Base-by-base conservation (phyloP, 2,113 vertebrate genomes). In the Chaenogobius annularis region DNA sequence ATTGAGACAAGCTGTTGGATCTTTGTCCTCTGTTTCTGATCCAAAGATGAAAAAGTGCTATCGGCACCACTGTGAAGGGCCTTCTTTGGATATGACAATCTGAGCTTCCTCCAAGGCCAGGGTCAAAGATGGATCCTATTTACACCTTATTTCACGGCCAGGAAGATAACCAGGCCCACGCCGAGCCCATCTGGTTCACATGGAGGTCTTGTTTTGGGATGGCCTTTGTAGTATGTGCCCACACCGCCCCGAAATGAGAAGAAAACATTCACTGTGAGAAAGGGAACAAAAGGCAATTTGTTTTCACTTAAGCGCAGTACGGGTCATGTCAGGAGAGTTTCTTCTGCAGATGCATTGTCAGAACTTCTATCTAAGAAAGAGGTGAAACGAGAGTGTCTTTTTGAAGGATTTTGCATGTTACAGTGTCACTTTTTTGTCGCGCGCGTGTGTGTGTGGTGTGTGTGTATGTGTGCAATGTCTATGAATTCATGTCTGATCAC, bases 101-200 rank as follows among this genome's bases (percentile, higher is more conserved):
- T 89, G 73, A 87, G 83, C 78, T 89, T 91, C 85, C 84, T 88
- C 77, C 85, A 78, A 90, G 88, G 84, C 81, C 84, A 71, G 82
- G 88, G 88, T 89, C 87, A 88, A 91, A 91, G 83, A 91, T 89
- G 90, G 85, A 84, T 92, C 76, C 80, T 85, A 90, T 91, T 92
- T 92, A 78, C 89, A 90, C 90, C 88, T 88, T 80, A 88, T 90
- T 90, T 91, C 86, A 88, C 77, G 83, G 89, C 80, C 88, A 85
- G 78, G 77, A 83, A 90, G 88, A 87, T 92, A 88, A 90, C 83
- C 70, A 58, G 80, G 73, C 85, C 81, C 82, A 75, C 61, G 62
- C 70, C 44, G 78, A 82, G 78, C 86, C 87, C 90, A 84, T 87
- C 80, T 90, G 88, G 88, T 87, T 88, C 85, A 85, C 77, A 82